Conservation (phyloP, 2,113 vertebrate species). For the Pelusios castaneus region DNA sequence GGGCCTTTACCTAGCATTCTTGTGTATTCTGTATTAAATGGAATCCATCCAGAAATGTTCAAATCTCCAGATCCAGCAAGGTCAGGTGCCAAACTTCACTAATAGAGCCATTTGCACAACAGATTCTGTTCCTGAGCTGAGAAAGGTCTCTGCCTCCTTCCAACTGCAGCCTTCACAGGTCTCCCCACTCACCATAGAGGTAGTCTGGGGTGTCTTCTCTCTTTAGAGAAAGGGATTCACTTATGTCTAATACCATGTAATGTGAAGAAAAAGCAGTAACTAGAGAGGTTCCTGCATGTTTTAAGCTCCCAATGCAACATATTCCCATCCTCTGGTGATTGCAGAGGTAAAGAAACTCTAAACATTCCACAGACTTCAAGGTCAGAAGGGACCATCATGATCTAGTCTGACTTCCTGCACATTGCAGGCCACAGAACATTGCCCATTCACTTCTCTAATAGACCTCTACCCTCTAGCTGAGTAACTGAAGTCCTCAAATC, state of each 20-base stretch:
- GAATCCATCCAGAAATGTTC: not conserved
- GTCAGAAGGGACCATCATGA: too few species aligned
- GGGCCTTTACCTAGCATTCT: not conserved
- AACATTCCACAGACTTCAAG: not conserved
- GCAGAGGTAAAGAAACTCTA: not conserved
- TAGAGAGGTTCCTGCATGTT: not conserved
- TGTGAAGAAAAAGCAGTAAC: not conserved
- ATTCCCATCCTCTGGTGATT: not conserved
- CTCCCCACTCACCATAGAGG: not conserved
- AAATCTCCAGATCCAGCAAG: not conserved
- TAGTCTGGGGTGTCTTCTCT: not conserved
- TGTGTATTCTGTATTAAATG: not conserved
- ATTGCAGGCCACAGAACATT: too few species aligned
- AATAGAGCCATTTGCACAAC: not conserved
- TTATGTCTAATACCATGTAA: not conserved
- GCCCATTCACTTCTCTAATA: too few species aligned
- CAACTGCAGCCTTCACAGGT: not conserved
- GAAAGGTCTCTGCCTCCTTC: not conserved
- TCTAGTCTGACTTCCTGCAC: too few species aligned
- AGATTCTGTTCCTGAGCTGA: too few species aligned
- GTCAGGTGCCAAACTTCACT: not conserved
- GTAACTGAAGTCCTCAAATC: too few species aligned
- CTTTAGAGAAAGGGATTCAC: not conserved
- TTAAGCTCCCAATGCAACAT: not conserved
- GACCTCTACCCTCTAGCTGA: too few species aligned